Percentiles rank a stretch among this genome's conserved stretches.
phyloP scores from a whole-genome alignment of 2,113 vertebrate species.

The Vulpes lagopus region DNA sequence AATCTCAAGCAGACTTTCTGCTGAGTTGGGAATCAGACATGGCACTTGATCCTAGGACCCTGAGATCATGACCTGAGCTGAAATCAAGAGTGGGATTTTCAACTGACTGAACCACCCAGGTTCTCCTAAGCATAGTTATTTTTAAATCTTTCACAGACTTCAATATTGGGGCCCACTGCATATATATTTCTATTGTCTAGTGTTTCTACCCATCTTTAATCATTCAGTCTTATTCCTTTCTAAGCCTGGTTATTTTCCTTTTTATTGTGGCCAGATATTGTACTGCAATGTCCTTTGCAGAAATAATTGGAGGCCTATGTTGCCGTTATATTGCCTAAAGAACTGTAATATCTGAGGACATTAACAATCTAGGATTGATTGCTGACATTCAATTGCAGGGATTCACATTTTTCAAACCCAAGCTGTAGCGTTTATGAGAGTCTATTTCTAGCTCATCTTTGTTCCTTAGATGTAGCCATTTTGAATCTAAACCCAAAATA shows the following conservation, averaged over 20 bases:
- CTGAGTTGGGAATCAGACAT: not conserved
- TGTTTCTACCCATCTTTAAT: not conserved
- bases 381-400: not conserved
- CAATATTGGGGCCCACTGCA: not conserved
- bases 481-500: not conserved
- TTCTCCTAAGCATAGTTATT: not conserved
- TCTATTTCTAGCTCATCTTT: not conserved
- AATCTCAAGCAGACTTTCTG: not conserved
- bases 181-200: not conserved
- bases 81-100: not conserved
- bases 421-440: not conserved
- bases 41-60: not conserved
- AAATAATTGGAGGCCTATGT: not conserved
- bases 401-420: not conserved
- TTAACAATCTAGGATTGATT: not conserved
- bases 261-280: not conserved
- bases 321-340: not conserved
- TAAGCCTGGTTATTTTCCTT: not conserved
- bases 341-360: not conserved
- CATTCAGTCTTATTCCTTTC: not conserved
- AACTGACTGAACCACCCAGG: not conserved
- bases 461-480: not conserved
- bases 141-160: not conserved
- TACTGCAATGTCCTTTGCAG: not conserved
- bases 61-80: not conserved